phyloP scores from a whole-genome alignment of 1,140 invertebrate species.

The silkworm (Bombyx mori) region ASM3026992v2 NC_085115.1:6909001-6909500 shows the following conservation, averaged over 20 bases:
- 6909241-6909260: slow-evolving; percentile 78
- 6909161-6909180: no score
- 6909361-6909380: slow-evolving; percentile 54
- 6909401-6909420: slow-evolving; percentile 50
- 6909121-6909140: no score
- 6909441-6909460: slow-evolving; percentile 52
- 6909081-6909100: no score
- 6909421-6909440: slow-evolving; percentile 37
- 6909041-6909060: no score
- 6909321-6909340: slow-evolving; percentile 53
- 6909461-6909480: slow-evolving; percentile 29
- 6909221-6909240: slow-evolving; percentile 70
- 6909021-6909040: no score
- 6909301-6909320: slow-evolving; percentile 45
- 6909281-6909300: slow-evolving; percentile 78
- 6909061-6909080: no score
- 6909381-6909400: slow-evolving; percentile 35
- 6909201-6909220: slow-evolving; percentile 73
- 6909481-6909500: slow-evolving; percentile 20
- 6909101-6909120: no score
- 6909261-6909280: slow-evolving; percentile 76
- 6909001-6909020: neutral
- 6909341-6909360: slow-evolving; percentile 63
- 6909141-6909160: no score
- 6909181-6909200: slow-evolving; percentile 63